A percentile compares a stretch with the other conserved stretches of the same genome.
Conservation (phyloP, 2,797 vertebrate species). For the Spea hammondii region DNA sequence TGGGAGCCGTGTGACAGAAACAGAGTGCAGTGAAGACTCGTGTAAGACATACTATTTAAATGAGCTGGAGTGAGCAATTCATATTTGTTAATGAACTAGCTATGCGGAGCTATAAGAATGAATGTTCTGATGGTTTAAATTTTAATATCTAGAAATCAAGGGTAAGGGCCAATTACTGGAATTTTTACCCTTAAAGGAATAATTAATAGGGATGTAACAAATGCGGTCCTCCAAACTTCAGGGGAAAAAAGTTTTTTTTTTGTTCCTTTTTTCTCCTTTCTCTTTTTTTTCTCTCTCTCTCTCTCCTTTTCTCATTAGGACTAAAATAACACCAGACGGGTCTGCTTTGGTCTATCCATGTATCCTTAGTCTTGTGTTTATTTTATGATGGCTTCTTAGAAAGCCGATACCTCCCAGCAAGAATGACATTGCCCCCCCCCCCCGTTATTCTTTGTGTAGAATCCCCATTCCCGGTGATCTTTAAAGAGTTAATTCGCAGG, state of each 20-base stretch:
- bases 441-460: background rate
- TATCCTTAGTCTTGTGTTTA: background rate
- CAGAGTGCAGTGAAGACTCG: constrained; percentile 96
- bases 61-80: constrained; percentile 95
- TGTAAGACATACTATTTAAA: constrained; percentile 99
- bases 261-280: constrained; percentile 59
- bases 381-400: background rate
- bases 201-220: constrained; percentile 78
- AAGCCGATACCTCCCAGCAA: background rate
- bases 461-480: background rate
- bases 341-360: constrained; percentile 12
- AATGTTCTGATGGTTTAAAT: constrained; percentile 91
- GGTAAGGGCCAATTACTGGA: constrained; percentile 81
- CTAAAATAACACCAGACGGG: constrained; percentile 61
- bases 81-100: constrained; percentile 99
- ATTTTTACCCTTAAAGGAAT: constrained; percentile 79
- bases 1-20: constrained; percentile 98
- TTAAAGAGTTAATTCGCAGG: constrained; percentile 5
- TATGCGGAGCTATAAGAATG: constrained; percentile 83
- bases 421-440: background rate
- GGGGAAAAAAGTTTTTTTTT: constrained; percentile 47
- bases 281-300: constrained; percentile 51
- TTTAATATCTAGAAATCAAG: constrained; percentile 90
- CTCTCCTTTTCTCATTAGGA: constrained; percentile 64
- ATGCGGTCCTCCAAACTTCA: constrained; percentile 71